phyloP scores from a whole-genome alignment of 2,888 invertebrate species.

The Clivina fossor region DNA sequence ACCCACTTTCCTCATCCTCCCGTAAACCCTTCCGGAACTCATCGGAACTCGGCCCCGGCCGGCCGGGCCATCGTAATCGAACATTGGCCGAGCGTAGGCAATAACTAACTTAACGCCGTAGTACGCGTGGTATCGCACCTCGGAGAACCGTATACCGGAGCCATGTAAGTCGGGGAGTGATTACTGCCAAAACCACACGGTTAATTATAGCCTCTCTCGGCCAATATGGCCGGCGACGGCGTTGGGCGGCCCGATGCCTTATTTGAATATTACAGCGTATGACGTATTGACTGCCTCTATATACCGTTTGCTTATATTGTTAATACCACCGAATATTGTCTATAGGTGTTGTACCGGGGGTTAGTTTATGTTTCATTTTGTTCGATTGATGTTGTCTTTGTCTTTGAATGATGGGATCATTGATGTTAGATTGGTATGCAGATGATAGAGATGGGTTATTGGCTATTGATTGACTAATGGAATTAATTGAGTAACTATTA shows the following conservation, averaged over 20 bases:
- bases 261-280: slow-evolving; percentile 15
- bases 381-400: not conserved
- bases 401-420: not conserved
- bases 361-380: too few species aligned
- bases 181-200: slow-evolving; percentile 52
- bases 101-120: slow-evolving; percentile 3
- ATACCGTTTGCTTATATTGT: slow-evolving; percentile 1
- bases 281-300: slow-evolving; percentile 10
- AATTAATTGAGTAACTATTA: too few species aligned
- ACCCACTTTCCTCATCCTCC: too few species aligned
- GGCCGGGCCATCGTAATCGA: slow-evolving; percentile 11
- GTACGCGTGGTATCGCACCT: slow-evolving; percentile 28
- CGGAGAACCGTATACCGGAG: slow-evolving; percentile 18
- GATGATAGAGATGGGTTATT: not conserved
- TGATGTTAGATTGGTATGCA: not conserved
- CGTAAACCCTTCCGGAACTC: too few species aligned
- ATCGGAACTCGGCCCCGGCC: too few species aligned
- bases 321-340: not conserved
- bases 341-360: not conserved
- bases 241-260: not conserved
- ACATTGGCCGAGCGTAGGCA: not conserved
- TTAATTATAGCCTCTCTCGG: slow-evolving; percentile 48
- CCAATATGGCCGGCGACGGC: not conserved
- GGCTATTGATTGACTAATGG: too few species aligned
- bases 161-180: slow-evolving; percentile 46